A percentile compares a stretch with the other conserved stretches of the same genome.
phyloP scores from a whole-genome alignment of 2,113 vertebrate genomes.

The Hypomesus transpacificus region DNA sequence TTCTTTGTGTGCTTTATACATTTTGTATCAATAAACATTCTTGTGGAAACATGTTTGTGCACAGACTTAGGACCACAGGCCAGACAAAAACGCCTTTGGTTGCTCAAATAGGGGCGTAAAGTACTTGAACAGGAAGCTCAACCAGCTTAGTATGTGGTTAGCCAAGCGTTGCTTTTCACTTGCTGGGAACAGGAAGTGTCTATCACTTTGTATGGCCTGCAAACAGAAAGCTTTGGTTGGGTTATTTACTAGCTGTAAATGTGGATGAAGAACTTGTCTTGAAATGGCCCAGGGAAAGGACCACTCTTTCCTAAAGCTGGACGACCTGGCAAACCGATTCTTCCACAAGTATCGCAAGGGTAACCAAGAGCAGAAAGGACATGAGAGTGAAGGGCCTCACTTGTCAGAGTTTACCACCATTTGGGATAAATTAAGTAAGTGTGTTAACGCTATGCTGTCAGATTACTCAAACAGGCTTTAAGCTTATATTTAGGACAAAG shows the following conservation, averaged over 20 bases:
- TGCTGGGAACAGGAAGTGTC: conserved; percentile 84
- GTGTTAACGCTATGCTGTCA: conserved; percentile 28
- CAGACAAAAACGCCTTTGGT: conserved; percentile 18
- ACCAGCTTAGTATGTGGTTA: conserved; percentile 62
- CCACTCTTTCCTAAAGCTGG: conserved; percentile 80
- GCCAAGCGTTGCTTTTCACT: conserved; percentile 53
- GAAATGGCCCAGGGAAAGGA: conserved; percentile 86
- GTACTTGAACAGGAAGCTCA: conserved; percentile 68
- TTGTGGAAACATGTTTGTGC: conserved; percentile 9
- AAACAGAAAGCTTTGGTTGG: conserved; percentile 57
- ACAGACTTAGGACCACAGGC: neutral
- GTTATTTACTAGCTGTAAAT: neutral
- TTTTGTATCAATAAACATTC: neutral
- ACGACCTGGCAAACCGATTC: conserved; percentile 83
- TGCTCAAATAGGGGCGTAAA: conserved; percentile 8
- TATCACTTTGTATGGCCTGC: conserved; percentile 55
- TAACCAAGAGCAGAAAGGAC: conserved; percentile 74
- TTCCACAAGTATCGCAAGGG: conserved; percentile 82
- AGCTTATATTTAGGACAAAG: neutral
- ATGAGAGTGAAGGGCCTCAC: conserved; percentile 76
- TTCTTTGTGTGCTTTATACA: neutral
- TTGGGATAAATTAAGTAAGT: conserved; percentile 93
- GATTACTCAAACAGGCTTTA: conserved; percentile 6
- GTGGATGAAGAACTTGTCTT: conserved; percentile 11
- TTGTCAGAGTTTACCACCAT: conserved; percentile 77